Percentiles rank a stretch among this genome's conserved stretches.
phyloP scores from a whole-genome alignment of 2,797 vertebrate genomes.

The Avahi laniger region DNA sequence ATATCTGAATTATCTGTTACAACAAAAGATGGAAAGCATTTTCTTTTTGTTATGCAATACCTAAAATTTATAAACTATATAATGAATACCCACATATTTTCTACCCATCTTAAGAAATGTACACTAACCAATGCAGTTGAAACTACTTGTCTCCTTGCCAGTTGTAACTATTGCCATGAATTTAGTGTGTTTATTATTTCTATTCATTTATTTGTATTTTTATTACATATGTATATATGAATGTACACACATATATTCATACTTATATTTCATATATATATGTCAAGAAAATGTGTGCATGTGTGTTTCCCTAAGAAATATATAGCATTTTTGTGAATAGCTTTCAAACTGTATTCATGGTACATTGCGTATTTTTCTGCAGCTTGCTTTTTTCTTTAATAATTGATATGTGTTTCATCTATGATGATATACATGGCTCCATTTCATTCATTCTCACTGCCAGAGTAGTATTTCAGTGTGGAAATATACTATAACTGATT shows the following conservation, averaged over 20 bases:
- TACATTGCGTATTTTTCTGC: neutral
- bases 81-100: neutral
- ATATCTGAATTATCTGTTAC: neutral
- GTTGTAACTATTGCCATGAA: neutral
- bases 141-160: neutral
- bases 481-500: neutral
- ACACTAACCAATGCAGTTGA: neutral
- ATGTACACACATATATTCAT: neutral
- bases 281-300: neutral
- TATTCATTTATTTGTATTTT: neutral
- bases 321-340: neutral
- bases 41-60: neutral
- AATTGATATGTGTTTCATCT: neutral
- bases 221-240: neutral
- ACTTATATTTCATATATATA: neutral
- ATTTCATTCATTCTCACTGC: neutral
- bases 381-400: neutral
- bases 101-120: neutral
- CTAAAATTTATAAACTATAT: constrained; percentile 8
- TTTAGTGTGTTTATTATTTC: neutral
- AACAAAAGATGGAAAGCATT: neutral
- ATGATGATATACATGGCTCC: neutral
- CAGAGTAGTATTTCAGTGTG: neutral
- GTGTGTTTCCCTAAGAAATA: neutral
- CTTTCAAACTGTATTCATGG: neutral